Percentiles rank a stretch among this genome's conserved stretches.
phyloP scores from a whole-genome alignment of 2,113 vertebrate species.

The Oreocharis arfaki region DNA sequence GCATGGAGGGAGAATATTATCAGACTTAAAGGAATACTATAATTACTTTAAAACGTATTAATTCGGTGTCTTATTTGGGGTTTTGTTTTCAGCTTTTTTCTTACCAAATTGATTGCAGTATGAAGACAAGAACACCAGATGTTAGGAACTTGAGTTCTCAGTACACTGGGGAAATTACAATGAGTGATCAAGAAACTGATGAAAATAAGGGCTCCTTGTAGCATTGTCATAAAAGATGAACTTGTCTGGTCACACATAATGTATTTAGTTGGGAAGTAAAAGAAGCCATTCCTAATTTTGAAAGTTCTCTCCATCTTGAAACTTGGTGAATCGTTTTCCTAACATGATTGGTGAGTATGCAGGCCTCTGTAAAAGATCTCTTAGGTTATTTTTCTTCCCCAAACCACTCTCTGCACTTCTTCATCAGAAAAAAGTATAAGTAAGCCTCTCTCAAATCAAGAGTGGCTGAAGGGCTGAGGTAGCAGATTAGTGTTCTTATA shows the following conservation, averaged over 20 bases:
- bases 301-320: background rate
- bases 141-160: background rate
- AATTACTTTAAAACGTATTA: background rate
- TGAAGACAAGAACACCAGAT: constrained; percentile 5
- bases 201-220: background rate
- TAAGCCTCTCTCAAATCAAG: background rate
- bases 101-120: background rate
- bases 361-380: background rate
- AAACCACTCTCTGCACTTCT: background rate
- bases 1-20: background rate
- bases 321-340: background rate
- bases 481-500: background rate
- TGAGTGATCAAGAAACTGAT: background rate
- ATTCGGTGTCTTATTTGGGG: background rate
- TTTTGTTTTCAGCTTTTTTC: background rate
- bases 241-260: background rate
- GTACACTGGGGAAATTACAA: constrained; percentile 26
- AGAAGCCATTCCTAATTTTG: background rate
- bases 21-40: background rate
- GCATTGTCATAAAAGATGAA: background rate
- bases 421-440: background rate
- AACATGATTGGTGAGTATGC: background rate
- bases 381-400: background rate
- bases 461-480: background rate
- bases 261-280: background rate